Base-by-base conservation (phyloP, 2,888 invertebrate genomes). In the Hypomecis punctinalis region DNA sequence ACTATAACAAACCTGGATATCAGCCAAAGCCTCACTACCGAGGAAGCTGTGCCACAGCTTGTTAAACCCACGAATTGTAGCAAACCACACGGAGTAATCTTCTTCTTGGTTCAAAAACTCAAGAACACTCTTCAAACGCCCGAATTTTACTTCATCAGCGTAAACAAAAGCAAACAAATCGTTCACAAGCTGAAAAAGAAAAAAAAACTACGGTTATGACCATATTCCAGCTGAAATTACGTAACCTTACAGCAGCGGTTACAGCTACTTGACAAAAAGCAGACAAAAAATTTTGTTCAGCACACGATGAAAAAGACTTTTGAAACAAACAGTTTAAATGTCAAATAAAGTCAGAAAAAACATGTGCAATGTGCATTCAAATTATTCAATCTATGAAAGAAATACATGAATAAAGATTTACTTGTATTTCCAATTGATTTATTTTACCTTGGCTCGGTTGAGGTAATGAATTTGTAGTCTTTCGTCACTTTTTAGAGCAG, bases 61-160 rank as follows among this genome's bases (percentile, higher is more conserved):
- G 33, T 75, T 90, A 36, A 95, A 82, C 9, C 94, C 94, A 5
- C 78, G 80, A 5, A 94, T 77, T 0, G 96, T 95, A 0, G 96
- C 93, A 43, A 88, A 91, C 97, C 97, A 98, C 0, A 98, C 97
- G 3, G 96, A 91, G 75, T 96, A 96, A 58, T 96, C 94, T 0
- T 84, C 90, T 84, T 97, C 97, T 0, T 93, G 87, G 4, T 82
- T 76, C 71, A 98, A 87, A 80, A 96, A 98, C 11, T 91, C 88
- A 0, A 96, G 85, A 0, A 96, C 87, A 0, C 94, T 85, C 11
- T 97, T 87, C 0, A 96, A 93, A 0, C 90, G 78, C 0, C 86
- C 80, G 72, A 97, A 96, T 0, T 89, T 74, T 0, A 96, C 82
- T 63, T 93, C 80, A 49, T 94, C 94, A 1, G 95, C 94, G 61